Base-by-base conservation (phyloP, 2,797 vertebrate species). In the Gouania willdenowi region DNA sequence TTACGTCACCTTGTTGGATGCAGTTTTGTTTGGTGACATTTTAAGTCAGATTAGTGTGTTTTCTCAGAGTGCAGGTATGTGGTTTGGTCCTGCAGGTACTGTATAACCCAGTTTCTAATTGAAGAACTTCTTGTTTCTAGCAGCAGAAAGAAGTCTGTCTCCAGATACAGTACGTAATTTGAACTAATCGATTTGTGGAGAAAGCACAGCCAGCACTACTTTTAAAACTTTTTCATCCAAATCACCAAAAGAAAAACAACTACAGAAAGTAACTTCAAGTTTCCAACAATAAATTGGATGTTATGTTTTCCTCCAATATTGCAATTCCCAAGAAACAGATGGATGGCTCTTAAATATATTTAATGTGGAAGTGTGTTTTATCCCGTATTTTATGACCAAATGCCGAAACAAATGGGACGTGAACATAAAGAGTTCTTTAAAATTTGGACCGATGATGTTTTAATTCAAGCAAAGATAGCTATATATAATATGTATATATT, bases 41-140 rank as follows among this genome's bases (percentile, higher is more conserved):
- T 14, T 44, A 31, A 55, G 44, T 29, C 41, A 62, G 47, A n/a
- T 44, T 42, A 9, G 14, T 44, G 31, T 55, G 44, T 29, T 41
- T 62, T 48, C 52, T 32, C 26, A 14, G 8, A 8, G 43, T 37
- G 49, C 64, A 48, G 34, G 41, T 13, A 8, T 45, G 41, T 32
- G 42, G 51, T 41, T 59, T 48, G 73, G 53, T 77, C 73, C 73
- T 79, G 55, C 76, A 82, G 77, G 77, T 79, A n/a, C n/a, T n/a
- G n/a, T n/a, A 68, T 79, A 75, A 83, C 82, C 80, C 59, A 83
- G 43, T 77, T 83, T 73, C 69, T 75, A 73, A 76, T 44, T 48
- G 65, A 58, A 61, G 55, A 44, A 46, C 57, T 63, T 44, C 66
- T 61, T 80, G 75, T 83, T 79, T 75, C 76, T 75, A 85, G 75